Base-by-base conservation (phyloP, 2,888 invertebrate genomes). In the Caenorhabditis sulstoni region DNA sequence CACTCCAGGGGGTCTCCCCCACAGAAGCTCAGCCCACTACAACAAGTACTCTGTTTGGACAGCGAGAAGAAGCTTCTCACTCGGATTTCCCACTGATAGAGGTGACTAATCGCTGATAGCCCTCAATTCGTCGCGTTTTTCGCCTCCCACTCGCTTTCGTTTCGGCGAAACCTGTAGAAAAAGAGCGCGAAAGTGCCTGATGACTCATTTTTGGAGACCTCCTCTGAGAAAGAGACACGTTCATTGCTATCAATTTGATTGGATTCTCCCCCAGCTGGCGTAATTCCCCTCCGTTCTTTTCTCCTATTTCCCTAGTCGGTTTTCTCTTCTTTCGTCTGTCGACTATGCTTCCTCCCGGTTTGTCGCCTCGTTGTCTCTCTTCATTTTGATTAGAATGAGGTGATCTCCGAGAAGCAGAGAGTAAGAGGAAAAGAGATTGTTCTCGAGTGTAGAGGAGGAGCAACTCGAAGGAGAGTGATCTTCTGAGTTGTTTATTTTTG, bases 401-500 rank as follows among this genome's bases (percentile, higher is more conserved):
- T 41, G 41, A 41, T 14, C 12, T 41, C 22, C 0, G 23, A 22
- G 62, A 1, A 41, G 41, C 20, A 41, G 22, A 39, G 41, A 41
- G 9, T n/a, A 37, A 57, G 14, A 66, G 37, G 11, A 52, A 18
- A 47, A 23, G 4, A 37, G 37, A 18, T 47, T 59, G 45, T 35
- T 50, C 5, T 49, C 35, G 35, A 20, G 65, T 65, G 45, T n/a
- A 22, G 57, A 66, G 57, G 23, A 20, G 39, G 29, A 49, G 3
- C 18, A 29, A 29, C 29, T 29, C 29, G 49, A 58, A 55, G 18
- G 41, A 57, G 41, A 45, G 20, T 71, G 71, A 71, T 71, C 71
- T 71, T 71, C 57, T 71, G 71, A 57, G 71, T 71, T 71, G 62
- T 71, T 71, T 71, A 49, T 57, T 71, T 64, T 62, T 62, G 67